phyloP scores from a whole-genome alignment of 2,888 invertebrate species.

The Eueremaeus valkanovi region DNA sequence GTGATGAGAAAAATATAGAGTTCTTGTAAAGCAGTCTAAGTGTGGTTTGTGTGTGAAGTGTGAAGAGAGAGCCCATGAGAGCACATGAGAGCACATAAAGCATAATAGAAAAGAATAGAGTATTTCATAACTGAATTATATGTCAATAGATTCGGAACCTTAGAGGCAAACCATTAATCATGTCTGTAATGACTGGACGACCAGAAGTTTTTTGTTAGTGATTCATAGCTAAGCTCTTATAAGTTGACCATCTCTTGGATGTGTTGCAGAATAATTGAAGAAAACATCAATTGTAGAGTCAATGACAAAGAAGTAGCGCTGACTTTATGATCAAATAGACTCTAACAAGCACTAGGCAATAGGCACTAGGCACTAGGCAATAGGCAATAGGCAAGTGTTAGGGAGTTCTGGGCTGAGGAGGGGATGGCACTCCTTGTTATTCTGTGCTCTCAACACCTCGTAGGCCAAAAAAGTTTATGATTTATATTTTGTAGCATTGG shows the following conservation, averaged over 20 bases:
- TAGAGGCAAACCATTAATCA: constrained; percentile 13
- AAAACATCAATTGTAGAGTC: background rate
- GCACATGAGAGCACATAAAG: too few relatives aligned
- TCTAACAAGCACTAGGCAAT: constrained; percentile 17
- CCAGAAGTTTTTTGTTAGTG: background rate
- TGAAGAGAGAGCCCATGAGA: too few relatives aligned
- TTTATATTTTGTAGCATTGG: constrained; percentile 24
- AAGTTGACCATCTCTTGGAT: constrained; percentile 19
- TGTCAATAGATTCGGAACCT: background rate
- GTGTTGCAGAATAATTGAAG: background rate
- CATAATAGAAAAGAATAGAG: background rate
- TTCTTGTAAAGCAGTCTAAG: too few relatives aligned
- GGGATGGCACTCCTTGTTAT: constrained; percentile 28
- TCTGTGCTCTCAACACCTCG: constrained; percentile 20
- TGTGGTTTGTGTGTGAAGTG: too few relatives aligned
- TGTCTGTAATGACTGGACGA: background rate
- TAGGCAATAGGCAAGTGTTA: constrained; percentile 18
- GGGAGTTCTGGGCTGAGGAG: constrained; percentile 7
- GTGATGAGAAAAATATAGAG: too few relatives aligned
- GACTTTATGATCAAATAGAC: constrained; percentile 24
- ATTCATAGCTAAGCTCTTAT: background rate
- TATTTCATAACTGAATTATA: constrained; percentile 14
- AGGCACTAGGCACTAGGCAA: background rate
- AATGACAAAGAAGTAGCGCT: constrained; percentile 30
- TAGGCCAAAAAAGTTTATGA: constrained; percentile 31